Base-by-base conservation (phyloP, 2,113 vertebrate species). In the Oenanthe melanoleuca region DNA sequence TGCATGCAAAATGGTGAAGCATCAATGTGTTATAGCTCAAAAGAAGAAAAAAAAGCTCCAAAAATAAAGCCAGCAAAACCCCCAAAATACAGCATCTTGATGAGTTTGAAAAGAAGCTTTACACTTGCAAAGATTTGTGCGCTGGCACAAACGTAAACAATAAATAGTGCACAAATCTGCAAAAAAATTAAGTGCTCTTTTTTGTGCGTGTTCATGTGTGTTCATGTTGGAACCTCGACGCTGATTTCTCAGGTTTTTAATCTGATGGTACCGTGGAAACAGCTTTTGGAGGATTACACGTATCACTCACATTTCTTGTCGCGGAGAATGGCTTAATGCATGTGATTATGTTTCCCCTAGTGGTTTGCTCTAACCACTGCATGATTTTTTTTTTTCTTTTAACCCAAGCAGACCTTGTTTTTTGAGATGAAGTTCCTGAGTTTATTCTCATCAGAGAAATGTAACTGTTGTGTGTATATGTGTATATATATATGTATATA, bases 321-420 rank as follows among this genome's bases (percentile, higher is more conserved):
- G 2, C 2, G 34, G 33, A 26, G 7, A 44, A 40, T 42, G 60
- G 25, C 40, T 78, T 64, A 37, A 88, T 96, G 86, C 31, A 53
- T 90, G 96, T 66, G 75, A 88, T 74, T 70, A 90, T 96, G 95
- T 97, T 93, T 95, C 94, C 95, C 89, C 93, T 96, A 95, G 95
- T 93, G 92, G 93, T 66, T 95, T 78, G 20, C 31, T 56, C 52
- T 84, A 56, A 63, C 38, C 75, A 96, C 40, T 96, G 85, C 96
- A 96, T 2, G 21, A 3, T 66, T 50, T 24, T 26, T 29, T 34
- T 49, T 38, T 61, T 15, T 0, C 8, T 55, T 67, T 60, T 21
- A 70, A 50, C 7, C 17, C 17, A 47, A 64, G 63, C 26, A 40
- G 52, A 74, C 15, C 29, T 47, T 64, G 53, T 4, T 84, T 81